A percentile compares a stretch with the other conserved stretches of the same genome.
Evolutionary conservation across 2,797 vertebrate genomes (phyloP).

Genomic region (Calcarius lapponicus): DNA sequence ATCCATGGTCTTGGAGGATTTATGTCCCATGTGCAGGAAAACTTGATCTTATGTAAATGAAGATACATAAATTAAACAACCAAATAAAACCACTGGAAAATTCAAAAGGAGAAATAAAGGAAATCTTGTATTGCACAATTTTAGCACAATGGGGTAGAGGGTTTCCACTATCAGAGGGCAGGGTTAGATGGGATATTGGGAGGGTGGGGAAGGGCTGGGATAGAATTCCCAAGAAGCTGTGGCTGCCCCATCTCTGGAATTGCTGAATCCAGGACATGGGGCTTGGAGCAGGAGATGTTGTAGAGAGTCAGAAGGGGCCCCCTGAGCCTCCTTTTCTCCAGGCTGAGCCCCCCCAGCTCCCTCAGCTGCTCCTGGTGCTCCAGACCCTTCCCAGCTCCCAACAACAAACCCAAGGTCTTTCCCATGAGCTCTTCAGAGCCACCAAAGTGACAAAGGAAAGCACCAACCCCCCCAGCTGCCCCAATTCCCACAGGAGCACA

Average conservation of each 20-base stretch:
- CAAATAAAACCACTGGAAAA: not conserved
- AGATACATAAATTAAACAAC: not conserved
- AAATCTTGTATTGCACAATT: not conserved
- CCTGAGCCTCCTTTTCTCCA: not conserved
- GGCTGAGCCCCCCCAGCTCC: accelerated
- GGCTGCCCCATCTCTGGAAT: not conserved
- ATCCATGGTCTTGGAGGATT: not conserved
- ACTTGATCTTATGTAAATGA: not conserved
- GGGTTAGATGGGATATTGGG: accelerated
- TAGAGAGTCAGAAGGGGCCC: not conserved
- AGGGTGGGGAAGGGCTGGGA: not conserved
- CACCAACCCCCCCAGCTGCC: accelerated
- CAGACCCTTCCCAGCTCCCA: not conserved
- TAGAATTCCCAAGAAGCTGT: not conserved
- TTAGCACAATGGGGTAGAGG: accelerated
- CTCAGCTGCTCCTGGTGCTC: accelerated
- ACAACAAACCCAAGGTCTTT: accelerated
- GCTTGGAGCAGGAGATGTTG: not conserved
- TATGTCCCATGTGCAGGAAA: not conserved
- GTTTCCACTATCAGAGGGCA: not conserved
- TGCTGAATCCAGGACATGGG: not conserved
- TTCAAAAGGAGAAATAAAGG: not conserved
- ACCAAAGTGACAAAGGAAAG: accelerated
- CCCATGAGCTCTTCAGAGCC: accelerated
- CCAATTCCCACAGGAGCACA: accelerated